Evolutionary conservation across 2,797 vertebrate genomes (phyloP), one percentile per base, ranked within the genome.

Genomic region (Cheirogaleus major): DNA sequence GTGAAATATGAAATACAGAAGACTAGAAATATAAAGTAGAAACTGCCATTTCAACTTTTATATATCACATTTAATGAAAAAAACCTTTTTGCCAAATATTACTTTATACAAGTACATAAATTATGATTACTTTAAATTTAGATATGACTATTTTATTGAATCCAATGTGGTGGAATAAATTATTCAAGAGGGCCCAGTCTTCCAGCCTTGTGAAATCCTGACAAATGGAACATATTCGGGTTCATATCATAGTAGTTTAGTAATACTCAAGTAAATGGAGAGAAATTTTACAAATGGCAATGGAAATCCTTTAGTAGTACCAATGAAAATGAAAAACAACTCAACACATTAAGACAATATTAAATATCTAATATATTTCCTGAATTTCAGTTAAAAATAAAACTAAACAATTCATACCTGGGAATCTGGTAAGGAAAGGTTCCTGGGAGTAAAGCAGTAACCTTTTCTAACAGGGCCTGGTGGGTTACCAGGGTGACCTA

Each of bases 111-210:
- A 65, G 32, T 50, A 17, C 82, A 67, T 92, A 92, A 76, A 92
- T 93, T 92, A 92, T 91, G 67, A 92, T 95, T 87, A 79, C 48
- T 91, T 67, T 95, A 61, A 97, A 88, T 96, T 96, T 96, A 89
- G 89, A 93, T 93, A 88, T 73, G 85, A 92, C 65, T 89, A 25
- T 94, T 96, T 88, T 89, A 95, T 92, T 97, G 91, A 97, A 91
- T 91, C 41, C 72, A 84, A 96, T 93, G 30, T 85, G 78, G 89
- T 93, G 81, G 59, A 94, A 70, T 98, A 96, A 94, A 92, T 87
- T 96, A 92, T 89, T 97, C 97, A 98, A 97, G 92, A 96, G 91
- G 72, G 22, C 85, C 93, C 67, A 25, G 57, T 97, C 87, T 97
- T 76, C 48, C 12, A 96, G 55, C 65, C 52, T 7, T 96, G 20